Evolutionary conservation across 2,888 invertebrate species (phyloP).

Genomic region (Noctua janthe): DNA sequence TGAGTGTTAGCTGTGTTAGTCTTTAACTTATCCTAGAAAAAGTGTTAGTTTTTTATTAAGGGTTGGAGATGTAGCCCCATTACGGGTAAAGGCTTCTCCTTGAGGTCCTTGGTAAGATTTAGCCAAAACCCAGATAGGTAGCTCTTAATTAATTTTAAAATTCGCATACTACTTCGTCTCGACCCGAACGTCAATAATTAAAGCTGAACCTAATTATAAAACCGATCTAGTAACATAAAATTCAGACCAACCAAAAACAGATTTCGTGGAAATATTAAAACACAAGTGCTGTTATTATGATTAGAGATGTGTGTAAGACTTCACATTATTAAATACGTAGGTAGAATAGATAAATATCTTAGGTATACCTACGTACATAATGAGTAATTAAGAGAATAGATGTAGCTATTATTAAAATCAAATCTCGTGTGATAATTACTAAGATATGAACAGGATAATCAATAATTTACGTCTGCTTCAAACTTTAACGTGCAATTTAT

Average conservation of each 20-base stretch:
- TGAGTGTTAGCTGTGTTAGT: too few species aligned
- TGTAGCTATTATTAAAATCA: conserved; percentile 37
- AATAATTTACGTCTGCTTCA: conserved; percentile 25
- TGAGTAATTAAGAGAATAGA: conserved; percentile 14
- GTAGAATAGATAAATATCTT: conserved; percentile 2
- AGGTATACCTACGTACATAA: not conserved
- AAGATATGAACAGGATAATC: conserved; percentile 34
- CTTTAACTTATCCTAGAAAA: too few species aligned
- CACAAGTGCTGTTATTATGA: not conserved
- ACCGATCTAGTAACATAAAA: conserved; percentile 9
- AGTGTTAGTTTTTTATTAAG: too few species aligned
- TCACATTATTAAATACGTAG: not conserved
- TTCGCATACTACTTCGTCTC: conserved; percentile 13
- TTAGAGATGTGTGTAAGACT: not conserved
- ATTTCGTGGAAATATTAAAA: conserved; percentile 28
- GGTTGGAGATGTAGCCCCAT: too few species aligned
- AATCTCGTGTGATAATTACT: conserved; percentile 30
- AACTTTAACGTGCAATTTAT: conserved; percentile 31
- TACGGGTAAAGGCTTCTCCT: too few species aligned
- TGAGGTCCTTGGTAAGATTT: too few species aligned
- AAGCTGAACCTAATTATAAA: conserved; percentile 20
- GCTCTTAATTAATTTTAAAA: conserved; percentile 9
- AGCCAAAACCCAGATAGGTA: not conserved
- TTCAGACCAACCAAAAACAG: not conserved
- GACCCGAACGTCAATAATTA: conserved; percentile 26